Evolutionary conservation across 2,113 vertebrate genomes (phyloP).

Genomic region (Neodontobutis hainanensis): DNA sequence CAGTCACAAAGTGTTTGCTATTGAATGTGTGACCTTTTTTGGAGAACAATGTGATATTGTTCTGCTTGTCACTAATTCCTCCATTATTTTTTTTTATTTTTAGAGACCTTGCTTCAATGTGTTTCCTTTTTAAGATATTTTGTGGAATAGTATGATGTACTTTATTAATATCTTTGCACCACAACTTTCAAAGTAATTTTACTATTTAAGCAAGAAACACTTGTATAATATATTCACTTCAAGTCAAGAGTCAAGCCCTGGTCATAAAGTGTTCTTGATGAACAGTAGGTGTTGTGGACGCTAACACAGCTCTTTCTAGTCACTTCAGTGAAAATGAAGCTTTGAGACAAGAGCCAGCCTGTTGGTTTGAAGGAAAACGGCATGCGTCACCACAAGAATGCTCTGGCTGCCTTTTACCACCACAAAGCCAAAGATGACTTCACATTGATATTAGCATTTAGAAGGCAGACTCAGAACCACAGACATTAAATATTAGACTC

Average conservation of each 20-base stretch:
- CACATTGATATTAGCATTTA: neutral
- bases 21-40: neutral
- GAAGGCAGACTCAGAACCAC: neutral
- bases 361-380: conserved; percentile 6
- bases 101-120: too few relatives aligned
- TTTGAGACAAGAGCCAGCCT: neutral
- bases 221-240: too few relatives aligned
- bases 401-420: conserved; percentile 31
- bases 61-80: neutral
- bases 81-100: too few relatives aligned
- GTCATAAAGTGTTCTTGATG: too few relatives aligned
- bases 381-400: conserved; percentile 34
- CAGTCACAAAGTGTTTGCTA: neutral
- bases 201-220: too few relatives aligned
- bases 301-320: neutral
- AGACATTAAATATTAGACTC: neutral
- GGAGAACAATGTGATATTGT: neutral
- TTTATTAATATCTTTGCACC: too few relatives aligned
- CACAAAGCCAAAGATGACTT: neutral
- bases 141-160: too few relatives aligned
- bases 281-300: too few relatives aligned
- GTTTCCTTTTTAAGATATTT: too few relatives aligned
- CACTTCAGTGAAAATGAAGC: conserved; percentile 24
- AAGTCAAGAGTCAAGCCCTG: too few relatives aligned
- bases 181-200: too few relatives aligned